These are phyloP conservation scores for Coilia nasus DNA, from an alignment of 2,797 vertebrate genomes.

Conservation along the genomic window DNA sequence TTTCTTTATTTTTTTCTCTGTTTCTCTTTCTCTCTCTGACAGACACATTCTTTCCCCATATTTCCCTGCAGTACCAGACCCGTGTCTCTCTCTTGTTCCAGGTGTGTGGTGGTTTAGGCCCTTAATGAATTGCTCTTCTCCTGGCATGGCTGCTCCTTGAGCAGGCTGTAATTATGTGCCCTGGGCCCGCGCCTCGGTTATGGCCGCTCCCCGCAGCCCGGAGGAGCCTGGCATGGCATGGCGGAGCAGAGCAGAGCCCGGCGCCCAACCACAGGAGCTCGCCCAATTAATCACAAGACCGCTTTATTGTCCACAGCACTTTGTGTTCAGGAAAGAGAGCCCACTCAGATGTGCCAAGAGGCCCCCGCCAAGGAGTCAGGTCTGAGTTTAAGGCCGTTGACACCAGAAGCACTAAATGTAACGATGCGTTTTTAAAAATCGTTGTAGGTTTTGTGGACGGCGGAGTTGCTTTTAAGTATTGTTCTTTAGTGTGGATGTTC, in stretches of 20 bases:
- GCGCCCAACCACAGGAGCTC: slow-evolving; percentile 57
- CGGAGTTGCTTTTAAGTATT: too few species aligned
- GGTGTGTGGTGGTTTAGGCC: background rate
- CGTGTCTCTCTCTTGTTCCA: background rate
- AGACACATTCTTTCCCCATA: background rate
- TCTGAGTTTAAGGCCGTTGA: background rate
- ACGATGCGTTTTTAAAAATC: too few species aligned
- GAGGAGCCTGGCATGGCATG: slow-evolving; percentile 47
- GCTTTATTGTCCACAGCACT: slow-evolving; percentile 58
- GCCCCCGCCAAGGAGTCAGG: background rate
- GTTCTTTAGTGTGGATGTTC: too few species aligned
- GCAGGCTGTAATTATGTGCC: slow-evolving; percentile 1
- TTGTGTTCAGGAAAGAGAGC: background rate
- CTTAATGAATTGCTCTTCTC: slow-evolving; percentile 2
- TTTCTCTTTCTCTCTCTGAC: background rate
- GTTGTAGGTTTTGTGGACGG: too few species aligned
- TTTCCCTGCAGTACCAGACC: background rate
- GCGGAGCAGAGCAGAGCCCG: background rate
- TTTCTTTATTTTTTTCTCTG: background rate
- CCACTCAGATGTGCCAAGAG: background rate
- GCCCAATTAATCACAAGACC: slow-evolving; percentile 66
- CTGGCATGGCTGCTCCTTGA: background rate
- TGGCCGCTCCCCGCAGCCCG: background rate
- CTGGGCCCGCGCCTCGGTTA: background rate
- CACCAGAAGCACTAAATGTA: too few species aligned